Conservation (phyloP, 2,113 vertebrate species). For the Tenrec ecaudatus region DNA sequence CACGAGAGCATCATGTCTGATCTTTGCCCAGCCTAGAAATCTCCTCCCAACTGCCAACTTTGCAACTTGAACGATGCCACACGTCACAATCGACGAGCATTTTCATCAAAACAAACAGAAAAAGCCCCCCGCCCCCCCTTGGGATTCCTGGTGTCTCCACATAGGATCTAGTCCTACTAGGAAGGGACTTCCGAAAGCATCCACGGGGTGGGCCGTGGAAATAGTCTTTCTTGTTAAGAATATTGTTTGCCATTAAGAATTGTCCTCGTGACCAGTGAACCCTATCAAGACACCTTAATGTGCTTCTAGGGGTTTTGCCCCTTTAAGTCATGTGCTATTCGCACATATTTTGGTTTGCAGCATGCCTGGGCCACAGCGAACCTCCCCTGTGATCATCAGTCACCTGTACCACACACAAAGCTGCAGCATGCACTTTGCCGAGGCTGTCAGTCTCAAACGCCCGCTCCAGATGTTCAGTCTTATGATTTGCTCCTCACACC, state of each 20-base stretch:
- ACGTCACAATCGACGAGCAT: fast-evolving
- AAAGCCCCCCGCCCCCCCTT: neutral
- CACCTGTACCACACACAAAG: neutral
- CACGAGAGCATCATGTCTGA: neutral
- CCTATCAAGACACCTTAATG: neutral
- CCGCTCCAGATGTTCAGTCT: neutral
- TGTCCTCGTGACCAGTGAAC: neutral
- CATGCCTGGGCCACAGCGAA: neutral
- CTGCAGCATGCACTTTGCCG: neutral
- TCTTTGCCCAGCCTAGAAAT: neutral
- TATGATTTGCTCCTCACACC: neutral
- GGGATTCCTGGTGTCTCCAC: neutral
- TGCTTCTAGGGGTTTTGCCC: neutral
- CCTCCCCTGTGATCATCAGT: neutral
- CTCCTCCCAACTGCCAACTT: neutral
- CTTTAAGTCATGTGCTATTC: neutral
- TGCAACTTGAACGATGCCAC: neutral
- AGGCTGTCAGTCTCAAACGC: neutral
- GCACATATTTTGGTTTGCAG: neutral
- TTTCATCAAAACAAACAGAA: neutral
- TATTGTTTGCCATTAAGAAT: neutral
- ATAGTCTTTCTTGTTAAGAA: neutral
- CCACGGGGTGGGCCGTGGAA: neutral
- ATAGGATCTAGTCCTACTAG: neutral
- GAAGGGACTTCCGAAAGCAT: neutral